phyloP scores from a whole-genome alignment of 2,888 invertebrate species.

The Cantharis rustica region DNA sequence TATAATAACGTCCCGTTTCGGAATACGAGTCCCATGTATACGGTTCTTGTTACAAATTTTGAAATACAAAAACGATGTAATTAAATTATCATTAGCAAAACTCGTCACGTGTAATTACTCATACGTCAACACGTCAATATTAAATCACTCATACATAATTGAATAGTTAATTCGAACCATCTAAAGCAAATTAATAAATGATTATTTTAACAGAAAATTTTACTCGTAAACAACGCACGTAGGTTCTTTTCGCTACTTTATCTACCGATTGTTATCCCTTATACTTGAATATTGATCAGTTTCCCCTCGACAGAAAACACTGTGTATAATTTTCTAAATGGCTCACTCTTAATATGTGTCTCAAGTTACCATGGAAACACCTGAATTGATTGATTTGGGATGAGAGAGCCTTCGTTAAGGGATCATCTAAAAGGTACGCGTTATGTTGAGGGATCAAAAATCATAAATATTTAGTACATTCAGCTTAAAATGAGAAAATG shows the following conservation, averaged over 20 bases:
- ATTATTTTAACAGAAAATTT: background rate
- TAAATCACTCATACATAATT: background rate
- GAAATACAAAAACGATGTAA: background rate
- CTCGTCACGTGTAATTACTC: background rate
- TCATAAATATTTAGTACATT: constrained; percentile 31
- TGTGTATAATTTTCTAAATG: constrained; percentile 35
- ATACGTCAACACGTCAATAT: background rate
- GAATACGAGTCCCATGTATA: background rate
- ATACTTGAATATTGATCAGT: constrained; percentile 32
- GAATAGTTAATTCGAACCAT: background rate
- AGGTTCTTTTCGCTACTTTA: background rate
- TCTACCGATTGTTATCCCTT: constrained; percentile 22
- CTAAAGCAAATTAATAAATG: background rate
- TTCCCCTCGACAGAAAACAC: constrained; percentile 32
- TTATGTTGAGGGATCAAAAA: constrained; percentile 31
- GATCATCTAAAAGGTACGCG: constrained; percentile 32
- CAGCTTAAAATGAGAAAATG: constrained; percentile 16
- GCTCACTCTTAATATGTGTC: constrained; percentile 35
- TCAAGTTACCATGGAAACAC: constrained; percentile 34
- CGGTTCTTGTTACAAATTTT: background rate
- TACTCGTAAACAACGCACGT: background rate
- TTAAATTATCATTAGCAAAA: background rate
- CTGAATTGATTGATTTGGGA: constrained; percentile 33
- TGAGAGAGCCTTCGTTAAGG: constrained; percentile 33
- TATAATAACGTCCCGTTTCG: background rate